A percentile compares a stretch with the other conserved stretches of the same genome.
phyloP scores from a whole-genome alignment of 2,113 vertebrate genomes.

The Chloroceryle aenea region DNA sequence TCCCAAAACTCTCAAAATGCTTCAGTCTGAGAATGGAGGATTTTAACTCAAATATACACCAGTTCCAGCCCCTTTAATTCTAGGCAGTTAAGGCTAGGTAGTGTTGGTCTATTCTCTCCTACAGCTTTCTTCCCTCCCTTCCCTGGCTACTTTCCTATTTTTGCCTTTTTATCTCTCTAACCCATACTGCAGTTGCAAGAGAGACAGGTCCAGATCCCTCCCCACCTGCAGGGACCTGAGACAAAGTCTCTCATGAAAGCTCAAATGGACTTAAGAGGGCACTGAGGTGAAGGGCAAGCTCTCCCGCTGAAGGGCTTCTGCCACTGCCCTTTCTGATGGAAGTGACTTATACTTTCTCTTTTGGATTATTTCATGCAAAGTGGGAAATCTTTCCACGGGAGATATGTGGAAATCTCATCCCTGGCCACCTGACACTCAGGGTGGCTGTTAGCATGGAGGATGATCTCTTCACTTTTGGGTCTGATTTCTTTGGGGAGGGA shows the following conservation, averaged over 20 bases:
- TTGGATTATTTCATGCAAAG: neutral
- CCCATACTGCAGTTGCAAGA: neutral
- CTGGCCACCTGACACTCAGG: neutral
- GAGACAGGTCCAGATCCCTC: neutral
- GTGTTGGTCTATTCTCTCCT: neutral
- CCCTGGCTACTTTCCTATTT: neutral
- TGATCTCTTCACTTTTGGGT: neutral
- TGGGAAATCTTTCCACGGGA: neutral
- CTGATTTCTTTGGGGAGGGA: neutral
- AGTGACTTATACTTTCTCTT: neutral
- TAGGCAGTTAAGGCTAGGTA: accelerated
- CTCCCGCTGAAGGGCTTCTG: neutral
- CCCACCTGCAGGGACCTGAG: neutral
- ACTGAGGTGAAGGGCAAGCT: neutral
- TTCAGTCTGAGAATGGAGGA: neutral
- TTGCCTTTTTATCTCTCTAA: neutral
- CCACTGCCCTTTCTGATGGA: neutral
- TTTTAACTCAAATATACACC: neutral
- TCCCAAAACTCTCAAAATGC: neutral
- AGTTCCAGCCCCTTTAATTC: neutral
- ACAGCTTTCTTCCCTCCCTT: neutral
- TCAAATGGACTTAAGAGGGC: neutral
- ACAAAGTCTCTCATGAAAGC: neutral
- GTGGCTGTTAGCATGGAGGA: neutral
- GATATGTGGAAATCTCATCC: neutral